Percentiles rank a stretch among this genome's conserved stretches.
phyloP scores from a whole-genome alignment of 2,113 vertebrate species.

The Zapus hudsonius region DNA sequence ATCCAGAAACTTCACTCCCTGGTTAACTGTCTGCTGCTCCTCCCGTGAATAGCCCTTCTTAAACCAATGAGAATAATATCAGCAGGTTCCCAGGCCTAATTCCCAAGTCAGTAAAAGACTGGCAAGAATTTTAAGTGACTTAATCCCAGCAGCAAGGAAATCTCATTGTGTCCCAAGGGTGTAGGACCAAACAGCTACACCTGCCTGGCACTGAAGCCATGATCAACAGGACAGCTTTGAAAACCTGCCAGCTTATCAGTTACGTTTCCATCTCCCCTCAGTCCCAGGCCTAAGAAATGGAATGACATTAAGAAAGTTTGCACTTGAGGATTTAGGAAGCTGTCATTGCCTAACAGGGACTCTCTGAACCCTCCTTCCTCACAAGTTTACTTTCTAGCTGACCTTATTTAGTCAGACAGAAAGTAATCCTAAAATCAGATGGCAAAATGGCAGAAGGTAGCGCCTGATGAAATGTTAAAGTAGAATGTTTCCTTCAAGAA shows the following conservation, averaged over 20 bases:
- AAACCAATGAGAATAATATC: neutral
- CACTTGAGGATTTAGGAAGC: neutral
- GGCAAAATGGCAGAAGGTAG: neutral
- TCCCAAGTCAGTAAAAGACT: neutral
- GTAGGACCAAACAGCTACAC: neutral
- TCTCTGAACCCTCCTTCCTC: slow-evolving; percentile 18
- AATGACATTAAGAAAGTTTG: neutral
- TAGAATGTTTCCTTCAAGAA: neutral
- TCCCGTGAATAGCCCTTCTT: neutral
- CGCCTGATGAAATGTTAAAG: neutral
- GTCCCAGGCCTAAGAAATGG: neutral
- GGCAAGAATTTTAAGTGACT: neutral
- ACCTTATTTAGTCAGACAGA: neutral
- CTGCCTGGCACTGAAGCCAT: neutral
- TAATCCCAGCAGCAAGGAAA: neutral
- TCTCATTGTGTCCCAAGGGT: neutral
- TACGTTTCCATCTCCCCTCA: neutral
- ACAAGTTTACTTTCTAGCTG: neutral
- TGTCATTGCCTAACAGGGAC: neutral
- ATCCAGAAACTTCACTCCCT: neutral
- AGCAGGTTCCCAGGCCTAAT: neutral
- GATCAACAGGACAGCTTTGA: neutral
- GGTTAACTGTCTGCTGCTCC: neutral
- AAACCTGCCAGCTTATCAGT: neutral
- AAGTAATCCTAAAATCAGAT: neutral